Conservation (phyloP, 2,113 vertebrate species). For the Rynchops niger region DNA sequence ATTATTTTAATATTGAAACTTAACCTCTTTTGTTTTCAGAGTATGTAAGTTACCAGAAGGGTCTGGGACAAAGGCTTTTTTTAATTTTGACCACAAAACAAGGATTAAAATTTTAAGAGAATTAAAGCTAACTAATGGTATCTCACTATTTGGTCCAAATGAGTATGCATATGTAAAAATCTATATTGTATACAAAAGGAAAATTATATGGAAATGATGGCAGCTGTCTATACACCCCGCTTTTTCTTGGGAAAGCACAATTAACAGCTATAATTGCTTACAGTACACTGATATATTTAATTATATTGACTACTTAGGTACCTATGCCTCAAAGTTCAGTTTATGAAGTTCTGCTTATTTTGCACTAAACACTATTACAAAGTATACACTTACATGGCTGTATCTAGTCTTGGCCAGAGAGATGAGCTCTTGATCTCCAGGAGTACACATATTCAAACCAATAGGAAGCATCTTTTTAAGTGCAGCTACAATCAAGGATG, state of each 20-base stretch:
- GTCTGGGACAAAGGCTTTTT: neutral
- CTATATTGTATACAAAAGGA: neutral
- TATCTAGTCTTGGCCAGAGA: constrained; percentile 92
- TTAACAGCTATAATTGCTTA: neutral
- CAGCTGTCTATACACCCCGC: neutral
- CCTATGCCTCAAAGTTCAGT: neutral
- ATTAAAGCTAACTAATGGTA: neutral
- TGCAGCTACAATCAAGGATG: constrained; percentile 94
- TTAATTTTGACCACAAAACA: neutral
- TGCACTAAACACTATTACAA: neutral
- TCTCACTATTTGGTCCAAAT: neutral
- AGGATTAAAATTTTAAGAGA: neutral
- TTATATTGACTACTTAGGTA: neutral
- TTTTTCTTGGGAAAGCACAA: neutral
- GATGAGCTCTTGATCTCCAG: constrained; percentile 97
- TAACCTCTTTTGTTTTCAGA: neutral
- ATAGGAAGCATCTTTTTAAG: constrained; percentile 99
- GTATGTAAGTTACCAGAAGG: neutral
- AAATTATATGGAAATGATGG: neutral
- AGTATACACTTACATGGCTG: constrained; percentile 79
- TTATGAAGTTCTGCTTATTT: neutral
- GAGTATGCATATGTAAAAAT: neutral
- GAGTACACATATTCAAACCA: constrained; percentile 97
- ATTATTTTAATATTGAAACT: neutral
- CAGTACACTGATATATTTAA: neutral